Base-by-base conservation (phyloP, 2,113 vertebrate genomes). In the Sinosuthora webbiana region DNA sequence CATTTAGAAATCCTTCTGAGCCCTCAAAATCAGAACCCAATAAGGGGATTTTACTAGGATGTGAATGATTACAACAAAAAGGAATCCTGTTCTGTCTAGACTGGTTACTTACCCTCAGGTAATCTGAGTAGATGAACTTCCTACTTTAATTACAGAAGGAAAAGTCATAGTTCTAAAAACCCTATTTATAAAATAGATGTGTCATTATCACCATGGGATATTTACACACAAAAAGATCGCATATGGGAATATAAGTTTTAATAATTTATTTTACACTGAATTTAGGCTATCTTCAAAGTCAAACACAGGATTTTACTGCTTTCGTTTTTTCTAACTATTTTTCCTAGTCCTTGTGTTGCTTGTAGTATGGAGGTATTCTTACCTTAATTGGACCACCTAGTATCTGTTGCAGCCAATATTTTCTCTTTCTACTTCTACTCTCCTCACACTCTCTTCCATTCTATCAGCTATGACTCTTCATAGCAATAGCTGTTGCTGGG, bases 1-100 rank as follows among this genome's bases (percentile, higher is more conserved):
- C 57, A 83, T 76, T 91, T 79, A 82, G 70, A 93, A 94, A 95
- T 85, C 71, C 78, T 90, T 69, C 75, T 62, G 49, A 97, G 88
- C 42, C 59, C 83, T 83, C 45, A 79, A 86, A 97, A 92, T 2
- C 62, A 86, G 68, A 94, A 88, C 45, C 85, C 87, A 83, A 2
- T 80, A 82, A 30, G n/a, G 49, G 37, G 70, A 88, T 94, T 95
- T 94, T 85, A 69, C 67, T 80, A 37, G 35, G 31, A 87, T 1
- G 3, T 50, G 89, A 95, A 83, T 49, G 5, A 91, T 64, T 87
- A 64, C 91, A 94, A 75, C 2, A 2, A 83, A 76, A 86, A 85
- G 22, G 70, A 90, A 87, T 91, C 49, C 69, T 85, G 33, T 30
- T 90, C 75, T 2, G 35, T 69, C 87, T 95, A 95, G 84, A 95